These are phyloP conservation scores for Hypomecis punctinalis DNA, from an alignment of 2,888 invertebrate species.

Conservation along the genomic window DNA sequence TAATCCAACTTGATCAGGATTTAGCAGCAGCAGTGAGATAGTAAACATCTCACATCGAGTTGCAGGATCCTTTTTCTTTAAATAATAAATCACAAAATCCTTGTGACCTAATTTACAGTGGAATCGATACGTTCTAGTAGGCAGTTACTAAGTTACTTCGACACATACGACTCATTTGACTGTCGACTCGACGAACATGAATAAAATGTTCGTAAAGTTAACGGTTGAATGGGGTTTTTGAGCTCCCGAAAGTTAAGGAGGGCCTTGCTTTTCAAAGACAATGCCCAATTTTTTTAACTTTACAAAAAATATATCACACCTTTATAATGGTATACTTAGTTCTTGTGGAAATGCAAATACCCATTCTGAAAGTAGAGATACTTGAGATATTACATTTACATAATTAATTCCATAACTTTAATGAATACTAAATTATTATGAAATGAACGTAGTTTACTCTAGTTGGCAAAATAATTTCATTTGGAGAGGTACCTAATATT, in stretches of 20 bases:
- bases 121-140: slow-evolving; percentile 49
- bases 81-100: slow-evolving; percentile 55
- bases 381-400: slow-evolving; percentile 18
- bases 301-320: too few species aligned
- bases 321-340: not conserved
- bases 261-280: not conserved
- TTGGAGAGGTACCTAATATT: not conserved
- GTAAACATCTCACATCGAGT: slow-evolving; percentile 41
- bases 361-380: slow-evolving; percentile 16
- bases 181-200: slow-evolving; percentile 22
- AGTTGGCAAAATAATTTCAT: slow-evolving; percentile 3
- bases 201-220: slow-evolving; percentile 19
- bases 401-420: slow-evolving; percentile 19
- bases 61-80: slow-evolving; percentile 46
- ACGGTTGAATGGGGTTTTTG: slow-evolving; percentile 3
- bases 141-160: slow-evolving; percentile 37
- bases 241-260: slow-evolving; percentile 8
- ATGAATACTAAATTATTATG: slow-evolving; percentile 19
- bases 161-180: slow-evolving; percentile 27
- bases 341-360: slow-evolving; percentile 11
- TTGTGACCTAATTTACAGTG: slow-evolving; percentile 52
- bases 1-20: slow-evolving; percentile 38
- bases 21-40: slow-evolving; percentile 35
- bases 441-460: slow-evolving; percentile 13
- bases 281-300: not conserved